Base-by-base conservation (phyloP, 2,888 invertebrate species). In the Odiellus spinosus region DNA sequence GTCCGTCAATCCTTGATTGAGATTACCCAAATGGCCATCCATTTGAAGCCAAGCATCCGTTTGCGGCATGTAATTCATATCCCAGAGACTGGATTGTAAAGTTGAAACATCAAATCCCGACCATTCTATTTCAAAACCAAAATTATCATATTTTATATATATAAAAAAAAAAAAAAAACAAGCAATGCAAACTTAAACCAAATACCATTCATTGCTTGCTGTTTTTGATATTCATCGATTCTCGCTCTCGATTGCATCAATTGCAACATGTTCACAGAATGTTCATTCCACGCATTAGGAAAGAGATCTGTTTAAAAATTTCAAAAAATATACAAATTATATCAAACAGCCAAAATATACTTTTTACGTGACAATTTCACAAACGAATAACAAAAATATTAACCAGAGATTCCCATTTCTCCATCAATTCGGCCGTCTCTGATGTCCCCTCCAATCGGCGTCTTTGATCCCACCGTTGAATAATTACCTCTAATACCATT, bases 51-150 rank as follows among this genome's bases (percentile, higher is more conserved):
- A 52, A 33, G 49, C 38, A 43, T 40, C 49, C 20, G 32, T 33
- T 41, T 32, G n/a, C 40, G 52, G 49, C 38, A 32, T 49, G 40
- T 52, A 52, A 39, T 49, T 47, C 17, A 42, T 35, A 43, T 52
- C 52, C 52, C 52, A 52, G 6, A 49, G 44, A 44, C 49, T 52
- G 41, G 49, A 47, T n/a, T 39, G 32, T 14, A 52, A 34, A 32
- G 48, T 42, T 19, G 49, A 36, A 20, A 47, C 19, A 42, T 49
- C 47, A 47, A 45, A 49, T 19, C 49, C 49, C 33, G 52, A 45
- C 52, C 49, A 52, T 34, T 49, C 43, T 18, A 26, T 48, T 51
- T 18, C 10, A 40, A 45, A 14, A 18, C 21, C 18, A 26, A 46
- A 15, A 41, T 41, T 8, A 2, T 10, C 34, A 32, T 14, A 17